phyloP scores from a whole-genome alignment of 1,140 invertebrate genomes.

The Drosophila lini region DNA sequence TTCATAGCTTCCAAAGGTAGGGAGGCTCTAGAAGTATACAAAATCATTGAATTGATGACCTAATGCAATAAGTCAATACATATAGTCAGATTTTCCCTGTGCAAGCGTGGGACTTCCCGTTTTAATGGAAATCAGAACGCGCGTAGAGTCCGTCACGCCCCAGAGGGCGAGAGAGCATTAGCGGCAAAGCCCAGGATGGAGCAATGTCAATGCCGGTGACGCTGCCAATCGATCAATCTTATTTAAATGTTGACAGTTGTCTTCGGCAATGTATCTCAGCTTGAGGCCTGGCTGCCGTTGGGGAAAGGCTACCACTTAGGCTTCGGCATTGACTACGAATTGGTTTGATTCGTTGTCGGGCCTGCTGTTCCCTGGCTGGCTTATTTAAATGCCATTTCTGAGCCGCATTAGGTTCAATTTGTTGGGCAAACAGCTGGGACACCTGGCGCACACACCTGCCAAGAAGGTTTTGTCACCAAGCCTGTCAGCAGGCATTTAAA shows the following conservation, averaged over 20 bases:
- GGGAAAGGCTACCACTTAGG: conserved; percentile 66
- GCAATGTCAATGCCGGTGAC: conserved; percentile 38
- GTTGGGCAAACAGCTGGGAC: conserved; percentile 66
- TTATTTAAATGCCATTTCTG: conserved; percentile 65
- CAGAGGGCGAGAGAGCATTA: conserved; percentile 26
- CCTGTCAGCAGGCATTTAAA: conserved; percentile 44
- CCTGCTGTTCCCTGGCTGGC: conserved; percentile 20
- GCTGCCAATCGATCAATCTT: conserved; percentile 79
- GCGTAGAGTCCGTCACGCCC: conserved; percentile 41
- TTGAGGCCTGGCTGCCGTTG: conserved; percentile 48
- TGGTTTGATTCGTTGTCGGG: conserved; percentile 5
- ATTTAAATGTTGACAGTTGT: conserved; percentile 83
- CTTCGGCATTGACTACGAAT: conserved; percentile 19
- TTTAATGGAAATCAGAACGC: conserved; percentile 60
- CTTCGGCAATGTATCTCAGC: conserved; percentile 65
- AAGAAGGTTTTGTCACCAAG: conserved; percentile 6
- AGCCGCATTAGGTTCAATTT: conserved; percentile 80
- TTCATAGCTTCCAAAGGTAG: neutral
- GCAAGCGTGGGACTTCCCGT: conserved; percentile 27
- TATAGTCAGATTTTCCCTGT: neutral
- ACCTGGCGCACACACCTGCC: conserved; percentile 26
- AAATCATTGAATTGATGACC: neutral
- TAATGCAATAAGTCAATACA: neutral
- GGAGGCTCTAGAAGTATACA: neutral
- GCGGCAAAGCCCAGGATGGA: conserved; percentile 31